Evolutionary conservation across 2,797 vertebrate genomes (phyloP), one percentile per base, ranked within the genome.

Genomic region (Pseudocheirus occidentalis): DNA sequence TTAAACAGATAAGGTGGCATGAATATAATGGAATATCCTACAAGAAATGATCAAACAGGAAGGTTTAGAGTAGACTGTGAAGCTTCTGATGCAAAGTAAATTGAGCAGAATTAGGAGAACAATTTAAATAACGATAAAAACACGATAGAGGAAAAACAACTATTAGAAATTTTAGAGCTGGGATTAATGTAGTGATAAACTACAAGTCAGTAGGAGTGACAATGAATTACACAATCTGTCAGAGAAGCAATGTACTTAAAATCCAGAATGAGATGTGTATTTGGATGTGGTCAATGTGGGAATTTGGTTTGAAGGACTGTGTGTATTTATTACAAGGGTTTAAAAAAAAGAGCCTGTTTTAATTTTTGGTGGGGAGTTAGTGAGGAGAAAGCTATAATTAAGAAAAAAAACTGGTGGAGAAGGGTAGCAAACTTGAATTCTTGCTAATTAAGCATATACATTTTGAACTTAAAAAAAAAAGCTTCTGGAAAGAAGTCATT

Each of bases 401-500:
- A 66, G 10, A 73, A 73, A 18, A n/a, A 73, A 81, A 87, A 87
- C 40, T 50, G 9, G 0, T n/a, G n/a, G 40, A 40, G 21, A 87
- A 40, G 40, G 21, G 6, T 81, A 50, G 73, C 4, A 46, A 87
- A 87, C 24, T 46, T 62, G 57, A 96, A 52, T 90, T 90, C 91
- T 59, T 96, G 96, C 95, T 91, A 91, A 94, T n/a, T 93, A 62
- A 73, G 28, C 93, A 62, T 93, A 81, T 31, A 95, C n/a, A 94
- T 52, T 94, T 92, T 94, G 87, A 58, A 95, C 66, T 95, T 24
- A 5, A 94, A 93, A 81, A 94, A 95, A 95, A 95, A 57, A n/a
- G 56, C 2, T 94, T 31, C 95, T 93, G 93, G 62, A 55, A 96
- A 96, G 93, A 40, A 94, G 14, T 56, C 94, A 94, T 62, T 95